Evolutionary conservation across 2,797 vertebrate genomes (phyloP).

Genomic region (Heliangelus exortis): DNA sequence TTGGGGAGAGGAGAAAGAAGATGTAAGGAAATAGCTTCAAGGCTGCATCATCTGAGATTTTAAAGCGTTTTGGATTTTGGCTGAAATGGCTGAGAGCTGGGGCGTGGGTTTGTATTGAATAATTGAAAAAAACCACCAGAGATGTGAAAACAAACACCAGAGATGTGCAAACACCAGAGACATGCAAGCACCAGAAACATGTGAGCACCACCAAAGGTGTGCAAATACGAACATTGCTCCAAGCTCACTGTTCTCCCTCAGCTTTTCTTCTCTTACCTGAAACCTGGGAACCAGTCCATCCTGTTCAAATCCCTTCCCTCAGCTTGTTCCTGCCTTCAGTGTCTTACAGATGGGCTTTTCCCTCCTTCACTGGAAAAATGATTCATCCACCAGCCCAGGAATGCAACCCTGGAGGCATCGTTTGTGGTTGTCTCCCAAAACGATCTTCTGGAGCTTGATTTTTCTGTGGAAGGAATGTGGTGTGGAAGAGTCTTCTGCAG

Average conservation of each 20-base stretch:
- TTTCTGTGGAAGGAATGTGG: not conserved
- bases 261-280: not conserved
- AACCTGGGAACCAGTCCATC: constrained; percentile 9
- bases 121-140: not conserved
- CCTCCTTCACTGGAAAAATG: not conserved
- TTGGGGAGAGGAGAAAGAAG: not conserved
- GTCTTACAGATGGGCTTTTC: not conserved
- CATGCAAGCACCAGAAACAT: too few relatives aligned
- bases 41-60: not conserved
- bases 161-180: too few relatives aligned
- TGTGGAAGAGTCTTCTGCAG: not conserved
- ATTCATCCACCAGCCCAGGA: constrained; percentile 39
- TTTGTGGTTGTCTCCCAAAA: not conserved
- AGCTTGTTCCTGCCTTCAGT: not conserved
- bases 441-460: not conserved
- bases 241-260: not conserved
- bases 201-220: not conserved
- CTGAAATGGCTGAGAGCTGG: not conserved
- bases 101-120: not conserved
- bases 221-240: fast-evolving
- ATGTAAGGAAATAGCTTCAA: not conserved
- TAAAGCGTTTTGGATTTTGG: not conserved
- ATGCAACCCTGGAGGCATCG: not conserved
- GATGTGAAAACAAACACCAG: not conserved
- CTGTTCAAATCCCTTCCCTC: not conserved